Base-by-base conservation (phyloP, 2,797 vertebrate species). In the Schizothorax lantsangensis region DNA sequence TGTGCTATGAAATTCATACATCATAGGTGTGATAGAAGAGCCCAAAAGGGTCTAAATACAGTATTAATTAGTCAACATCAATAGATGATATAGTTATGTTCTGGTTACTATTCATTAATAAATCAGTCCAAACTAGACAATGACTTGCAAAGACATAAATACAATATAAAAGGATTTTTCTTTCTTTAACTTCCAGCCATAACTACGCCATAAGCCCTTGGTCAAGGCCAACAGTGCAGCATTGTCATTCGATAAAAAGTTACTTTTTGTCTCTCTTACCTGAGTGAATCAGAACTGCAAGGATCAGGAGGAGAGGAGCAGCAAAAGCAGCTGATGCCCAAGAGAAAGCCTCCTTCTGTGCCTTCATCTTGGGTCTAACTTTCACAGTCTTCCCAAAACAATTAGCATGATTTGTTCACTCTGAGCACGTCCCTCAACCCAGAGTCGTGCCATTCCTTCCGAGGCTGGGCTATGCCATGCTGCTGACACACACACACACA, bases 321-420 rank as follows among this genome's bases (percentile, higher is more conserved):
- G 87, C 75, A 49, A 92, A 90, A 91, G 92, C 91, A 40, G 89
- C 91, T 92, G 91, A 91, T 88, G 84, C 91, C 93, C 92, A 93
- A 88, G 92, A 93, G 90, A 88, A 91, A 92, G 93, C 86, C 90
- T 92, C 92, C 91, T 88, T 95, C 93, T 95, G 95, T 95, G 95
- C 94, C 97, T 96, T 97, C 98, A 99, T 98, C 96, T 97, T 96
- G 94, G 95, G 95, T 96, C 92, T 95, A 90, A 93, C 91, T 92
- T 92, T 94, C 92, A 91, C 92, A 96, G 94, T 95, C 95, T 93
- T 92, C 95, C 91, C 92, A 91, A 92, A 93, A 95, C 94, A 92
- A 96, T 92, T 96, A 94, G 93, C 96, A 96, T 95, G 95, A 96
- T 97, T 96, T 95, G 93, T 95, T 93, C 94, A 95, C 95, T 95